Percentiles rank a stretch among this genome's conserved stretches.
phyloP scores from a whole-genome alignment of 2,113 vertebrate genomes.

The Clarias macrocephalus region DNA sequence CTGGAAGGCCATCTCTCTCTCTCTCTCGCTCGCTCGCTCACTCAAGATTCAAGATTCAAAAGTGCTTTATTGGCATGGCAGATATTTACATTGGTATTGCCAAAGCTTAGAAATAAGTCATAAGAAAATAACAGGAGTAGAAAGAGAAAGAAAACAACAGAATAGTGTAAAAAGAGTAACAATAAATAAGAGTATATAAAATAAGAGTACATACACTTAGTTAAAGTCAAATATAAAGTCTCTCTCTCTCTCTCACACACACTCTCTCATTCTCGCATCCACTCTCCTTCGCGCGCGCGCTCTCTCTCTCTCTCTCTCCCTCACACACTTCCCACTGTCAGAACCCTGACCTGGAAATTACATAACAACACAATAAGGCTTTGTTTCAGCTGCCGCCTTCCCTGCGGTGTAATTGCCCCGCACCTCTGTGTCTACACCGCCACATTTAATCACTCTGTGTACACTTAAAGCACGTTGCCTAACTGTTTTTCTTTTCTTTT shows the following conservation, averaged over 20 bases:
- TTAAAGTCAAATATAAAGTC: too few species aligned
- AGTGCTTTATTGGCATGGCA: too few species aligned
- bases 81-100: too few species aligned
- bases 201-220: too few species aligned
- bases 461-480: neutral
- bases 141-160: too few species aligned
- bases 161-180: too few species aligned
- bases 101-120: too few species aligned
- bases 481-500: neutral
- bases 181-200: too few species aligned
- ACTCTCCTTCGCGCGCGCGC: neutral
- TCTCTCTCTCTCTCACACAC: neutral
- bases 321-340: neutral
- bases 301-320: neutral
- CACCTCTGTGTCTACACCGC: neutral
- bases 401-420: too few species aligned
- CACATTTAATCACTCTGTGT: neutral
- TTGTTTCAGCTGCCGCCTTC: too few species aligned
- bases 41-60: neutral
- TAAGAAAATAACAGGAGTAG: too few species aligned
- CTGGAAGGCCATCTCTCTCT: neutral
- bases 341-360: conserved; percentile 9
- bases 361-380: neutral
- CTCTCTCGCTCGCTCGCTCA: neutral
- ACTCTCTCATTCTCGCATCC: neutral